These are phyloP conservation scores for Ectemnius continuus DNA, from an alignment of 2,888 invertebrate genomes.

Conservation along the genomic window DNA sequence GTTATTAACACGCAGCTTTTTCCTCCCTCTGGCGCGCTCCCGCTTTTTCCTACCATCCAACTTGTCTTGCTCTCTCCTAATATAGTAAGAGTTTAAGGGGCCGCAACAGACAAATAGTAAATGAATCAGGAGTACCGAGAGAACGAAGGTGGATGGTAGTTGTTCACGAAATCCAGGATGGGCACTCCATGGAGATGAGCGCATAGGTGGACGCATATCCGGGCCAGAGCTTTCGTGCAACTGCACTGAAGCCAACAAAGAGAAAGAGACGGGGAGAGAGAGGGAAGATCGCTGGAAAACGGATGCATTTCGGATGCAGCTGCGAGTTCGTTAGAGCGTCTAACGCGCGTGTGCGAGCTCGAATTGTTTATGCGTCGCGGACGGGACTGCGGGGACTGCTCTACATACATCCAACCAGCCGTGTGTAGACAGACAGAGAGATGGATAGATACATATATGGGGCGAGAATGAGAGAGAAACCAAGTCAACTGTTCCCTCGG, in stretches of 20 bases:
- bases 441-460: not conserved
- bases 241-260: constrained; percentile 13
- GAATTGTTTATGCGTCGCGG: constrained; percentile 74
- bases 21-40: constrained; percentile 16
- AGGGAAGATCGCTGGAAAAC: constrained; percentile 52
- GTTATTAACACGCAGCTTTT: constrained; percentile 36
- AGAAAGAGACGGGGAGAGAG: constrained; percentile 10
- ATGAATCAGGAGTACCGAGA: not conserved
- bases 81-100: not conserved
- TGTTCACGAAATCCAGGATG: not conserved
- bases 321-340: constrained; percentile 74
- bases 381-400: constrained; percentile 32
- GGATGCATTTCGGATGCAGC: constrained; percentile 67
- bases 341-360: constrained; percentile 70
- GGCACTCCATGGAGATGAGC: constrained; percentile 24
- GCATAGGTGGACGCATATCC: constrained; percentile 12
- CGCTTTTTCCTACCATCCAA: too few relatives aligned
- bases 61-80: too few relatives aligned
- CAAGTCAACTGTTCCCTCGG: not conserved
- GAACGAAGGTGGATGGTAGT: not conserved
- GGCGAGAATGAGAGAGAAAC: constrained; percentile 22
- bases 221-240: constrained; percentile 22
- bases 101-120: not conserved
- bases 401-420: not conserved
- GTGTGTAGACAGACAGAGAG: not conserved